phyloP scores from a whole-genome alignment of 1,140 invertebrate genomes.

The Drosophila trapezifrons region DNA sequence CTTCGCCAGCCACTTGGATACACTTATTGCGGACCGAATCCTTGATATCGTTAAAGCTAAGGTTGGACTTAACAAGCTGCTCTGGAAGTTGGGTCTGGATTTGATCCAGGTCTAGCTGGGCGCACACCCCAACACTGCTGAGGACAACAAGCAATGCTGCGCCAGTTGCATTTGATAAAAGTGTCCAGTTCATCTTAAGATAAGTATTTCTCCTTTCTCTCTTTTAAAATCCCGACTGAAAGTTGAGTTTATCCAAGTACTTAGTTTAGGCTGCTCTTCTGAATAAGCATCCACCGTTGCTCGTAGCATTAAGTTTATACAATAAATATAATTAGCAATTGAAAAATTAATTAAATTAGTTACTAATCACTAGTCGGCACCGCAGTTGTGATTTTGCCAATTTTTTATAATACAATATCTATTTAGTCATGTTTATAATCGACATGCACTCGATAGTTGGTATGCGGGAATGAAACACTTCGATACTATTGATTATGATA shows the following conservation, averaged over 20 bases:
- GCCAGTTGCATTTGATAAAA: not conserved
- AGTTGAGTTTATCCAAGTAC: not conserved
- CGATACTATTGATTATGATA: too few species aligned
- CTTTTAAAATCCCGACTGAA: not conserved
- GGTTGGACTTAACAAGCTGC: slow-evolving; percentile 57
- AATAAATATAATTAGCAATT: not conserved
- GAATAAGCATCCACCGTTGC: slow-evolving; percentile 1
- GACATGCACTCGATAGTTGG: slow-evolving; percentile 2
- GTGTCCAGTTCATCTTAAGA: slow-evolving; percentile 12
- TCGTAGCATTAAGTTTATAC: not conserved
- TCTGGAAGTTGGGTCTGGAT: slow-evolving; percentile 57
- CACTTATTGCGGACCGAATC: slow-evolving; percentile 71
- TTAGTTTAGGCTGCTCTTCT: not conserved
- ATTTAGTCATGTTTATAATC: slow-evolving; percentile 13
- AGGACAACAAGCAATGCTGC: slow-evolving; percentile 12
- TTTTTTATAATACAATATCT: not conserved
- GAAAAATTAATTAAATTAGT: slow-evolving; percentile 39
- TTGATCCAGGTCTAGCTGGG: slow-evolving; percentile 54
- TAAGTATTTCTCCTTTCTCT: not conserved
- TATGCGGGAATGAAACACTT: not conserved
- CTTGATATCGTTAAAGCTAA: slow-evolving; percentile 44
- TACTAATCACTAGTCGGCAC: slow-evolving; percentile 6
- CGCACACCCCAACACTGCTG: slow-evolving; percentile 9
- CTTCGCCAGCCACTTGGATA: slow-evolving; percentile 70
- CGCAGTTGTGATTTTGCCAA: slow-evolving; percentile 3